Evolutionary conservation across 2,888 invertebrate species (phyloP), one percentile per base, ranked within the genome.

Genomic region (Pterostichus madidus): DNA sequence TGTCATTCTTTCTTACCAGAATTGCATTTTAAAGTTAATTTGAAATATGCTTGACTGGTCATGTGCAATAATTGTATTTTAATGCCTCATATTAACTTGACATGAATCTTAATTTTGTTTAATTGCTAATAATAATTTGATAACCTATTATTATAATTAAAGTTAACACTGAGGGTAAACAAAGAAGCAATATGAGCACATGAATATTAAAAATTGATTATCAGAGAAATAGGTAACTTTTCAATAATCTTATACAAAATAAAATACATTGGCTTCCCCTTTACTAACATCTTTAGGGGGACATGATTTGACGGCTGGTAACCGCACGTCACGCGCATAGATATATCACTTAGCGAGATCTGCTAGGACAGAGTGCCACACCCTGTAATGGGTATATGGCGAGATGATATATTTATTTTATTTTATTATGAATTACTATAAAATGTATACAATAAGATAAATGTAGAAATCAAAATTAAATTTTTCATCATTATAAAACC

Each of bases 61-160:
- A 75, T 24, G 75, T 75, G 75, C 49, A 75, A 52, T 75, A 49
- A 75, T 52, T 75, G 31, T 49, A 52, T 75, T 75, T 49, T 75
- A 75, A 75, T 75, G 31, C 49, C 52, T 13, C 52, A 5, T 31
- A 75, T 71, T 59, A 10, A 64, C 56, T 71, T 75, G 75, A 75
- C 75, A 75, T 75, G 39, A 71, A 17, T 44, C 39, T 71, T 46
- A 71, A 71, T 71, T 44, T 44, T 71, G 44, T 71, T 39, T 71
- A 44, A 44, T 2, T 71, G 17, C 44, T 71, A 71, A 71, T 71
- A 71, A 71, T 31, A 32, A 31, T 17, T 6, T 75, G 24, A 32
- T n/a, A 75, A n/a, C 49, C 49, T 75, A 52, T 75, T 49, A 75
- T 75, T 73, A 73, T 24, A 46, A 68, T 73, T 46, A 59, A 24